Conservation (phyloP, 1,140 invertebrate species). For the Eubasilissa regina region DNA sequence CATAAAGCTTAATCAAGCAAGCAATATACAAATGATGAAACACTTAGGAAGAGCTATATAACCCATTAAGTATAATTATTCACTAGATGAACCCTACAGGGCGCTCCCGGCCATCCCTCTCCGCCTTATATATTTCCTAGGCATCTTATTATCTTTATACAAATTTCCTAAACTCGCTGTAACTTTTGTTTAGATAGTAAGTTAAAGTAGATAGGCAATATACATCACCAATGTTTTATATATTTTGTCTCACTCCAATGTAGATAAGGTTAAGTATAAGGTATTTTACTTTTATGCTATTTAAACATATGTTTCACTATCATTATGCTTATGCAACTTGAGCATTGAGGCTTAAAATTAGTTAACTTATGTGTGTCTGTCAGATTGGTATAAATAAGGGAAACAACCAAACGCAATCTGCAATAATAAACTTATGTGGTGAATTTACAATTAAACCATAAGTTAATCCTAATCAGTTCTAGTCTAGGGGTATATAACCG, state of each 20-base stretch:
- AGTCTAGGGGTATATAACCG: slow-evolving; percentile 61
- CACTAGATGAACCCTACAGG: slow-evolving; percentile 40
- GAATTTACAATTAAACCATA: slow-evolving; percentile 61
- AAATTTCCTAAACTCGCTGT: slow-evolving; percentile 58
- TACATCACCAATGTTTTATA: slow-evolving; percentile 52
- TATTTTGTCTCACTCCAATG: slow-evolving; percentile 56
- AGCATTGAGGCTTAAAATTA: slow-evolving; percentile 61
- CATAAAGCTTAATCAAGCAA: slow-evolving; percentile 56
- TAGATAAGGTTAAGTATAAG: slow-evolving; percentile 59
- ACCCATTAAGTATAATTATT: slow-evolving; percentile 56
- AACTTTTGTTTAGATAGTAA: slow-evolving; percentile 58
- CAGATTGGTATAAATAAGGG: slow-evolving; percentile 59
- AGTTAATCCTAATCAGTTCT: slow-evolving; percentile 61
- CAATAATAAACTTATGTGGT: slow-evolving; percentile 57
- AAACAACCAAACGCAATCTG: slow-evolving; percentile 56
- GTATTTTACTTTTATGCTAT: slow-evolving; percentile 58
- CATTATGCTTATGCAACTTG: slow-evolving; percentile 61
- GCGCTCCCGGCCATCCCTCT: slow-evolving; percentile 18
- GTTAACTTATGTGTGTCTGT: slow-evolving; percentile 60
- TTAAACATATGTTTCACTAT: slow-evolving; percentile 58
- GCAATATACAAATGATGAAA: slow-evolving; percentile 60
- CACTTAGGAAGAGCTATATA: slow-evolving; percentile 60
- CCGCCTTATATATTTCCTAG: slow-evolving; percentile 49
- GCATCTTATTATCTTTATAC: slow-evolving; percentile 58
- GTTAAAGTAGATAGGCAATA: slow-evolving; percentile 46